A percentile compares a stretch with the other conserved stretches of the same genome.
Conservation (phyloP, 2,888 invertebrate genomes). For the Rhingia campestris region DNA sequence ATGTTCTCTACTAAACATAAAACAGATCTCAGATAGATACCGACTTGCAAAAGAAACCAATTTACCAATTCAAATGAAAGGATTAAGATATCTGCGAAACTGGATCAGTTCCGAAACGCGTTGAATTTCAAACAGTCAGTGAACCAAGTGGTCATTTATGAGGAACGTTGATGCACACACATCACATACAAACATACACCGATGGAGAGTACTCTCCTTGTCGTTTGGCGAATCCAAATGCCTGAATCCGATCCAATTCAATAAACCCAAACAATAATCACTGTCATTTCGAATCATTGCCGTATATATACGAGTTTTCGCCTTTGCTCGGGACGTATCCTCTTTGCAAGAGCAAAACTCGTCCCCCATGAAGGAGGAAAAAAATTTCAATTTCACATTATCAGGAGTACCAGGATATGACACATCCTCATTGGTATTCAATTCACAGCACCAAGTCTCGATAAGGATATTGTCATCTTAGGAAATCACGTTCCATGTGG, state of each 20-base stretch:
- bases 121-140: conserved; percentile 69
- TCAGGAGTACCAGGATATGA: conserved; percentile 73
- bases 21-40: conserved; percentile 33
- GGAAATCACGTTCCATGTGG: conserved; percentile 73
- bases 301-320: conserved; percentile 32
- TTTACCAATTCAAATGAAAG: conserved; percentile 72
- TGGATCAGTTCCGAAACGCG: conserved; percentile 61
- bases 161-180: conserved; percentile 47
- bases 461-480: conserved; percentile 74
- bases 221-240: conserved; percentile 18
- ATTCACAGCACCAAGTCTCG: conserved; percentile 72
- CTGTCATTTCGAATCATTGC: conserved; percentile 74
- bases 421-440: conserved; percentile 74
- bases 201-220: conserved; percentile 6
- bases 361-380: conserved; percentile 1
- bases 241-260: conserved; percentile 71
- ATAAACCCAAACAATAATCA: conserved; percentile 75
- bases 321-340: conserved; percentile 5
- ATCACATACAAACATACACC: conserved; percentile 10
- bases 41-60: conserved; percentile 48
- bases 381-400: conserved; percentile 73
- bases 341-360: conserved; percentile 27
- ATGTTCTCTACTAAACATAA: conserved; percentile 50
- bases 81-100: conserved; percentile 68
- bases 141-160: conserved; percentile 65